These are phyloP conservation scores for Orius laevigatus DNA, from an alignment of 1,140 invertebrate species.

Conservation along the genomic window DNA sequence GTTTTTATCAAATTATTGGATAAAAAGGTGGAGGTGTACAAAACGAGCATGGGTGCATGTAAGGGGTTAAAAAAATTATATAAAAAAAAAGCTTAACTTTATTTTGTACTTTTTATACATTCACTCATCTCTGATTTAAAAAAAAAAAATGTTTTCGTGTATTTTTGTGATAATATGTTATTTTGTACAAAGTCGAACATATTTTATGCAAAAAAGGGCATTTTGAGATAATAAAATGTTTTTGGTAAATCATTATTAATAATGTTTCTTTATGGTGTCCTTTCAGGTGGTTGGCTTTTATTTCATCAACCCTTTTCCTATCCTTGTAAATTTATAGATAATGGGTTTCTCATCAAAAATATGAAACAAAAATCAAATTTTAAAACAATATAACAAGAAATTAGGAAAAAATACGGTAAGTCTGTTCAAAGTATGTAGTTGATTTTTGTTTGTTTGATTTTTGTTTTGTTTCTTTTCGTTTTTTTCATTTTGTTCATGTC, in stretches of 20 bases:
- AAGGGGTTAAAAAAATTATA: conserved; percentile 21
- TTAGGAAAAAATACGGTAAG: too few relatives aligned
- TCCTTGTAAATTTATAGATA: conserved; percentile 2
- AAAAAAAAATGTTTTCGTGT: background rate
- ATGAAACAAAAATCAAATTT: too few relatives aligned
- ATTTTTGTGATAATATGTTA: background rate
- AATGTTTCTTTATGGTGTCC: too few relatives aligned
- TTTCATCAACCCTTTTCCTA: background rate
- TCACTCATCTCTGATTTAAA: conserved; percentile 13
- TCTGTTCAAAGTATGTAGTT: too few relatives aligned
- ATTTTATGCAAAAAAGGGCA: too few relatives aligned
- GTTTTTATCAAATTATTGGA: conserved; percentile 31
- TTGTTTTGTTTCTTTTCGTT: background rate
- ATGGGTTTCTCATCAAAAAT: too few relatives aligned
- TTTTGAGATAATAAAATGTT: background rate
- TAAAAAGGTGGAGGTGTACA: conserved; percentile 9
- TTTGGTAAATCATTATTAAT: background rate
- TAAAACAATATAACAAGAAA: too few relatives aligned
- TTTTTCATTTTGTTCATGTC: background rate
- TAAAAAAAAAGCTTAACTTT: conserved; percentile 16
- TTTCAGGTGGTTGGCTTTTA: conserved; percentile 1
- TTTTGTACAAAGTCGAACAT: too few relatives aligned
- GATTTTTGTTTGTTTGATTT: background rate
- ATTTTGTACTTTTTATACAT: conserved; percentile 13
- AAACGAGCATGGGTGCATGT: conserved; percentile 12